Percentiles rank a stretch among this genome's conserved stretches.
phyloP scores from a whole-genome alignment of 2,797 vertebrate species.

The Philypnodon macrostomus region DNA sequence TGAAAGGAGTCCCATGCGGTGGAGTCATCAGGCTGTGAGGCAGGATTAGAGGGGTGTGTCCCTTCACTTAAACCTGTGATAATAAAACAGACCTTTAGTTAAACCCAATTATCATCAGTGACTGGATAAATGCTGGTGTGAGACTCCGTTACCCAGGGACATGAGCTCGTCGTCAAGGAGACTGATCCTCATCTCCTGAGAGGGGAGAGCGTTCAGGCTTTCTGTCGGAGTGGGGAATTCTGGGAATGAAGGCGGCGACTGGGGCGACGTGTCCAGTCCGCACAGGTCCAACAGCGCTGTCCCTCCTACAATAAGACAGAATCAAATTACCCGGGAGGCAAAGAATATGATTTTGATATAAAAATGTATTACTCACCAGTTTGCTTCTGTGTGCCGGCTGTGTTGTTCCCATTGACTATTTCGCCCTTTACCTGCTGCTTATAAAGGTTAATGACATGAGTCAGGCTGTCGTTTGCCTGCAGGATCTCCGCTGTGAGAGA shows the following conservation, averaged over 20 bases:
- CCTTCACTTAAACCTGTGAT: slow-evolving; percentile 87
- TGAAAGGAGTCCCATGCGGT: slow-evolving; percentile 93
- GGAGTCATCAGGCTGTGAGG: slow-evolving; percentile 79
- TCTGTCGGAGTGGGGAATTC: slow-evolving; percentile 76
- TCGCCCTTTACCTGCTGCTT: slow-evolving; percentile 90
- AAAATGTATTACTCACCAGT: slow-evolving; percentile 34
- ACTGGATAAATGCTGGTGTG: not conserved
- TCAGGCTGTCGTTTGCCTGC: slow-evolving; percentile 95
- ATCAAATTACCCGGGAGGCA: not conserved
- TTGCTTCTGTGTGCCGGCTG: slow-evolving; percentile 52
- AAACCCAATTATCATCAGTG: not conserved
- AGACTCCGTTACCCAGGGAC: slow-evolving; percentile 85
- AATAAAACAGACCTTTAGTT: not conserved
- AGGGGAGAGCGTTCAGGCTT: slow-evolving; percentile 62
- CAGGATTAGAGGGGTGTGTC: slow-evolving; percentile 70
- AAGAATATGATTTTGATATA: no score
- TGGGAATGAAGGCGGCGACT: slow-evolving; percentile 80
- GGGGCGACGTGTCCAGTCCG: slow-evolving; percentile 86
- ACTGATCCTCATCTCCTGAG: slow-evolving; percentile 82
- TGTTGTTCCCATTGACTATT: slow-evolving; percentile 86
- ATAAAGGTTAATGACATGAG: slow-evolving; percentile 95
- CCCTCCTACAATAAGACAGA: slow-evolving; percentile 68
- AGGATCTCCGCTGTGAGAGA: slow-evolving; percentile 86
- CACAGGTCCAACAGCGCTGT: slow-evolving; percentile 89
- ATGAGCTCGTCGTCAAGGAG: slow-evolving; percentile 98